A percentile compares a stretch with the other conserved stretches of the same genome.
Evolutionary conservation across 2,113 vertebrate genomes (phyloP).

Genomic region (Neolamprologus ventralis): DNA sequence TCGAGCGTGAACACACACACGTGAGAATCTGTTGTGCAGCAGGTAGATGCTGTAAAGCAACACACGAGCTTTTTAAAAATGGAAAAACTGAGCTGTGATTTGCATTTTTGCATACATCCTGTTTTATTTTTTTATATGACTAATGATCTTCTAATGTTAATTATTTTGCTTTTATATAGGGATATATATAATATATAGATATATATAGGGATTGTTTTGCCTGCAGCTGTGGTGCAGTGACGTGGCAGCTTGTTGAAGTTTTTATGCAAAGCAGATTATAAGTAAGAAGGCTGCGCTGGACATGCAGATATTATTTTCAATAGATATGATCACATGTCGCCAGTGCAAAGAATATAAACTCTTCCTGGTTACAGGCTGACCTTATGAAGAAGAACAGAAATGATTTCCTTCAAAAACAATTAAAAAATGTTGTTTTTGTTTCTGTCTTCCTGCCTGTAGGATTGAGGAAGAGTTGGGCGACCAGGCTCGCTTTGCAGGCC

Average conservation of each 20-base stretch:
- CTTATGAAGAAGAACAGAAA: not conserved
- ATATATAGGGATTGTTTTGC: not conserved
- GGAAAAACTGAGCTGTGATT: not conserved
- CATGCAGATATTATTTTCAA: not conserved
- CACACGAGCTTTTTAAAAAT: not conserved
- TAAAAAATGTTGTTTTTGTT: not conserved
- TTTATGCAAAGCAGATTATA: not conserved
- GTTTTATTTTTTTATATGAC: not conserved
- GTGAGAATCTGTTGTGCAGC: not conserved
- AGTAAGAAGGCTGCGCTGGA: not conserved
- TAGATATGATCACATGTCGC: not conserved
- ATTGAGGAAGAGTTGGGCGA: conserved; percentile 93
- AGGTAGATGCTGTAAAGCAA: not conserved
- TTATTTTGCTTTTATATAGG: not conserved
- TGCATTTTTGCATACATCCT: not conserved
- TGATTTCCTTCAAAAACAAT: not conserved
- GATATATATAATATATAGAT: fast-evolving
- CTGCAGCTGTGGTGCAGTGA: not conserved
- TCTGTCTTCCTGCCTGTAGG: conserved; percentile 53
- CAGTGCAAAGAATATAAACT: not conserved
- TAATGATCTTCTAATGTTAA: not conserved
- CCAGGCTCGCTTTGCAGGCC: conserved; percentile 90
- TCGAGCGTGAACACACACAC: not conserved
- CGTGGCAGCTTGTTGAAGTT: not conserved
- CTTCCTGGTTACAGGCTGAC: not conserved